phyloP scores from a whole-genome alignment of 2,113 vertebrate species.

The Myrmecobius fasciatus region DNA sequence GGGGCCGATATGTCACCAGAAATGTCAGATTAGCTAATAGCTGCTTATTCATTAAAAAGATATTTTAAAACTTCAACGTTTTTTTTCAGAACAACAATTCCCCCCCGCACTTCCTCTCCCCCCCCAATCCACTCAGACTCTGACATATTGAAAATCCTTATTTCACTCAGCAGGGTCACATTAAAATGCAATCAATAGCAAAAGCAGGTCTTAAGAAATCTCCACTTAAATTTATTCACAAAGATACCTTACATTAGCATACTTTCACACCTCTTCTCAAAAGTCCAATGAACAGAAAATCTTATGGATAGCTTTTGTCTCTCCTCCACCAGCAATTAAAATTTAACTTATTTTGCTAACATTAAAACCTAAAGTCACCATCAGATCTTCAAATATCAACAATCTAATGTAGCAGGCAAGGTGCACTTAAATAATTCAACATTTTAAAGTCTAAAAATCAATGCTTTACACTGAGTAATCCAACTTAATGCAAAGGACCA shows the following conservation, averaged over 20 bases:
- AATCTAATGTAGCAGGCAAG: conserved; percentile 3
- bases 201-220: conserved; percentile 42
- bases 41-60: background rate
- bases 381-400: background rate
- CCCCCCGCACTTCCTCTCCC: background rate
- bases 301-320: background rate
- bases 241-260: background rate
- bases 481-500: conserved; percentile 57
- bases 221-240: conserved; percentile 24
- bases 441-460: conserved; percentile 61
- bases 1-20: background rate
- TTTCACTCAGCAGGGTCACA: background rate
- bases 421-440: conserved; percentile 66
- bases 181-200: conserved; percentile 37
- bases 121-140: conserved; percentile 17
- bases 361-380: background rate
- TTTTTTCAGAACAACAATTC: conserved; percentile 56
- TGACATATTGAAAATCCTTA: conserved; percentile 25
- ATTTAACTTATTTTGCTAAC: conserved; percentile 34
- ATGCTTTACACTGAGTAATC: conserved; percentile 9
- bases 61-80: conserved; percentile 36
- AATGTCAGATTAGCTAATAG: background rate
- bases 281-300: background rate
- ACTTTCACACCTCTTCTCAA: conserved; percentile 24
- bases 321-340: conserved; percentile 10